Base-by-base conservation (phyloP, 2,113 vertebrate genomes). In the Stigmatopora argus region DNA sequence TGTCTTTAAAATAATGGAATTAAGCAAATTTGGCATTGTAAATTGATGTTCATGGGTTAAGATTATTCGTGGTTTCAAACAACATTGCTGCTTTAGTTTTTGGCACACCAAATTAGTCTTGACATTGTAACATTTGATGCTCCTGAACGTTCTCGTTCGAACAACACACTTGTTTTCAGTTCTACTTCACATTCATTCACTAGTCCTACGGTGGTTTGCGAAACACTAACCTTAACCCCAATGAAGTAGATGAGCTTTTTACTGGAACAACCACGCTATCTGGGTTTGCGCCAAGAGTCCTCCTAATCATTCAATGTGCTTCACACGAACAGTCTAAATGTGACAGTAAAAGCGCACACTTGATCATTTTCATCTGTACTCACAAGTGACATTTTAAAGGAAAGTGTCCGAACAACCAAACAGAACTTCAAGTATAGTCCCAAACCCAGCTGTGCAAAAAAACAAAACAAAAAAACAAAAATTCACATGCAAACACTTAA, bases 11-110 rank as follows among this genome's bases (percentile, higher is more conserved):
- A 83, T 72, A 81, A 82, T 45, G 6, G 3, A 80, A 78, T 72
- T 75, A 65, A 82, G 77, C 78, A 81, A 89, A 88, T 87, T 87
- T 90, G 89, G 87, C 83, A 88, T 88, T 77, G 48, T 80, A 69
- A 78, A 56, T 59, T 63, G 66, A 83, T 68, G 70, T 53, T 71
- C 49, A 45, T 19, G 9, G 5, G 5, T 55, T 12, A 15, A 49
- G 59, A 49, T 26, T 47, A 64, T 72, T 17, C 67, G 45, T 51
- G 69, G 52, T 66, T 26, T 82, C 56, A 69, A 66, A 74, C 67
- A 75, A 51, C 58, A 31, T 74, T 21, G 35, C 45, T 52, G 53
- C 49, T 64, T 65, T 58, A 66, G 62, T 75, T 57, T 55, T 56
- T 64, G 53, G 71, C 62, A 49, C 62, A 62, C 65, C 65, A 68